A percentile compares a stretch with the other conserved stretches of the same genome.
Evolutionary conservation across 2,888 invertebrate species (phyloP).

Genomic region (Nomada hirtipes): DNA sequence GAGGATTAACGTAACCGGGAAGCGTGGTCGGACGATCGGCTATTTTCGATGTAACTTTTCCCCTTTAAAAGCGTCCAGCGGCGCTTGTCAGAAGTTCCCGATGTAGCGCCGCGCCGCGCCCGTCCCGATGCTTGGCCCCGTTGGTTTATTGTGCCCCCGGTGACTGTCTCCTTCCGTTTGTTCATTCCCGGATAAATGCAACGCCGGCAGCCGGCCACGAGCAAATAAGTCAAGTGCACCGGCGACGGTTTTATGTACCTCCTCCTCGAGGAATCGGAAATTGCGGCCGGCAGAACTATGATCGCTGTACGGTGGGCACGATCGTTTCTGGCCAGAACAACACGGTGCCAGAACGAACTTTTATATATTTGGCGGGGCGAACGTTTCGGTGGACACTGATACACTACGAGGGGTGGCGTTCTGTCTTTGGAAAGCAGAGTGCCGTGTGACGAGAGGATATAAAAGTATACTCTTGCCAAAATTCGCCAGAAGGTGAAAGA

Average conservation of each 20-base stretch:
- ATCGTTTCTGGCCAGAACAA: not conserved
- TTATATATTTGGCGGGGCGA: slow-evolving; percentile 22
- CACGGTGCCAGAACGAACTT: not conserved
- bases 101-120: slow-evolving; percentile 5
- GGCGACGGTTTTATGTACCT: slow-evolving; percentile 22
- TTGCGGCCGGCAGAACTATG: slow-evolving; percentile 18
- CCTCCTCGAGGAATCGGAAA: slow-evolving; percentile 19
- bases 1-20: slow-evolving; percentile 18
- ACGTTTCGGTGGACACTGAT: not conserved
- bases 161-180: slow-evolving; percentile 35
- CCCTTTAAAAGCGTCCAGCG: slow-evolving; percentile 37
- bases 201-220: not conserved
- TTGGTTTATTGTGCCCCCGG: slow-evolving; percentile 37
- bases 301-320: not conserved
- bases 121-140: slow-evolving; percentile 28
- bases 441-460: not conserved
- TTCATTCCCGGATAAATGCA: slow-evolving; percentile 37
- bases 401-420: not conserved
- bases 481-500: too few relatives aligned
- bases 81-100: slow-evolving; percentile 29
- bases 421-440: not conserved
- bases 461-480: not conserved
- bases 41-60: slow-evolving; percentile 42
- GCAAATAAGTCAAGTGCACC: slow-evolving; percentile 25
- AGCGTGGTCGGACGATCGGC: slow-evolving; percentile 13